phyloP scores from a whole-genome alignment of 2,797 vertebrate species.

The Syngnathus rostellatus region DNA sequence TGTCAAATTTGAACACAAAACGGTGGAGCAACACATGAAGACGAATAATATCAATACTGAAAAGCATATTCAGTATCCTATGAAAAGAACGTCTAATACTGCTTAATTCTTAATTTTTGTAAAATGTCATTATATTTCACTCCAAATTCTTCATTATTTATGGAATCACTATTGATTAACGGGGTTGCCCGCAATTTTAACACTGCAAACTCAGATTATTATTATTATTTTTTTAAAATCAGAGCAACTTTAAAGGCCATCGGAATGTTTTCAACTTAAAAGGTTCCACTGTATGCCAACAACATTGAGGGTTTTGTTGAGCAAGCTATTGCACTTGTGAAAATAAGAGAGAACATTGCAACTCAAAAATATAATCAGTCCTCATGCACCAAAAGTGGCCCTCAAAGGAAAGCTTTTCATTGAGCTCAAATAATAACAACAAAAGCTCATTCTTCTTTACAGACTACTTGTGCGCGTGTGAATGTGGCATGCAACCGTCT shows the following conservation, averaged over 20 bases:
- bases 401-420: not conserved
- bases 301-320: constrained; percentile 4
- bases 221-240: not conserved
- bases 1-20: no score
- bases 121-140: no score
- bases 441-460: not conserved
- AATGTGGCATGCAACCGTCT: constrained; percentile 55
- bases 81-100: no score
- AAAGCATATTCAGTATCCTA: no score
- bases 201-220: not conserved
- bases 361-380: constrained; percentile 18
- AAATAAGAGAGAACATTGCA: constrained; percentile 21
- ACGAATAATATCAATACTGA: no score
- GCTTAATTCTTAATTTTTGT: no score
- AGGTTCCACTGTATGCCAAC: not conserved
- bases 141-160: no score
- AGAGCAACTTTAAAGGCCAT: not conserved
- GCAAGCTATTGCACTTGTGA: constrained; percentile 29
- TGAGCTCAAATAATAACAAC: not conserved
- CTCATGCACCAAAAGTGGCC: constrained; percentile 5
- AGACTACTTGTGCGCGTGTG: constrained; percentile 15
- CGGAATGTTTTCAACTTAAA: not conserved
- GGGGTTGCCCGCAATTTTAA: not conserved
- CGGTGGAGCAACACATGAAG: no score
- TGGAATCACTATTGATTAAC: no score